These are phyloP conservation scores for Drosophila infuscata DNA, from an alignment of 2,888 invertebrate genomes.

Conservation along the genomic window DNA sequence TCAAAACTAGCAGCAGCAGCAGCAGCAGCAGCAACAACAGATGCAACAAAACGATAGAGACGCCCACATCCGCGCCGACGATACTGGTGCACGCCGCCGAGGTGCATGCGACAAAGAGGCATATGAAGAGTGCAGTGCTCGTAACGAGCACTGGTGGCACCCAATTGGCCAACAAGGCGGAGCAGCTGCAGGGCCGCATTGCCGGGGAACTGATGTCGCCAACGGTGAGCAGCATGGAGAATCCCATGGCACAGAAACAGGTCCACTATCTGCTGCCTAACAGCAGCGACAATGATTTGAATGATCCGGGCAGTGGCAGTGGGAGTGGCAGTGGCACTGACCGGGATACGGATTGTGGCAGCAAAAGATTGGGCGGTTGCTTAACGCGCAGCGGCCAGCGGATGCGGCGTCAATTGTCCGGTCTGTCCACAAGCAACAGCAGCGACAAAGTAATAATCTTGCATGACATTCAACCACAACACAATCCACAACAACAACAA, in stretches of 20 bases:
- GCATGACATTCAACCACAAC: slow-evolving; percentile 60
- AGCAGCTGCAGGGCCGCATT: slow-evolving; percentile 40
- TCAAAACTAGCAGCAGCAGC: slow-evolving; percentile 70
- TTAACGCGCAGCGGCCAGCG: slow-evolving; percentile 35
- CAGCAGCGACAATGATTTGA: slow-evolving; percentile 31
- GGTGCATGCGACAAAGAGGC: slow-evolving; percentile 73
- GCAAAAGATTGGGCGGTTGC: slow-evolving; percentile 14
- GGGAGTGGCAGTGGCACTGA: background rate
- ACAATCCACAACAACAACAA: slow-evolving; percentile 26
- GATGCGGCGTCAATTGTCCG: slow-evolving; percentile 71
- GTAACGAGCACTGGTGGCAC: slow-evolving; percentile 53
- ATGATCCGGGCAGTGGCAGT: slow-evolving; percentile 34
- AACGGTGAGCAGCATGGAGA: slow-evolving; percentile 27
- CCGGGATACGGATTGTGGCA: background rate
- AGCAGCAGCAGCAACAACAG: no score
- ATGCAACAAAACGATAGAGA: slow-evolving; percentile 32
- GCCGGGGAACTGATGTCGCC: slow-evolving; percentile 12
- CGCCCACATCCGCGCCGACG: slow-evolving; percentile 60
- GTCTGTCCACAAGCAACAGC: slow-evolving; percentile 68
- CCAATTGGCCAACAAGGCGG: slow-evolving; percentile 43
- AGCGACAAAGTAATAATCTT: slow-evolving; percentile 83
- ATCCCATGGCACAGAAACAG: slow-evolving; percentile 55
- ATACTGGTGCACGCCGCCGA: slow-evolving; percentile 80
- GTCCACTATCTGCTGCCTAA: slow-evolving; percentile 61
- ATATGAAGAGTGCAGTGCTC: slow-evolving; percentile 65